Evolutionary conservation across 2,888 invertebrate species (phyloP).

Genomic region (Pachliopta kotzebuea): DNA sequence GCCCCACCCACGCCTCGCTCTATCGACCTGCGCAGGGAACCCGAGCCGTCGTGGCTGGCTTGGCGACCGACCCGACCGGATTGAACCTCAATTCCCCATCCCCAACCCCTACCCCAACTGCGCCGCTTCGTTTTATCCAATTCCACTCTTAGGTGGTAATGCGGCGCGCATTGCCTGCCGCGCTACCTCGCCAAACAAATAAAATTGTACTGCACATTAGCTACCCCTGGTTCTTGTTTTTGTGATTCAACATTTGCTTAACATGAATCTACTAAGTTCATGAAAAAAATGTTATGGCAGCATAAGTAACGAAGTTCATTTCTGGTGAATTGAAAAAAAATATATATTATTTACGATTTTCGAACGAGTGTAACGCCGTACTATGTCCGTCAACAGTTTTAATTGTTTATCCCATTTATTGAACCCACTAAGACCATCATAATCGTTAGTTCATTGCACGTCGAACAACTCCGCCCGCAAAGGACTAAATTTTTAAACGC

Average conservation of each 20-base stretch:
- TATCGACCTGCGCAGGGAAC: constrained; percentile 77
- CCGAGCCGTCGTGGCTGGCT: constrained; percentile 53
- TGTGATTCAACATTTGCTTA: too few relatives aligned
- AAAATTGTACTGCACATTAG: constrained; percentile 36
- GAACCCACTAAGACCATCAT: too few relatives aligned
- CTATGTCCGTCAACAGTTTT: too few relatives aligned
- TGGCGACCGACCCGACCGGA: constrained; percentile 52
- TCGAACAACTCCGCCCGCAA: too few relatives aligned
- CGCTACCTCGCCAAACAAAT: constrained; percentile 39
- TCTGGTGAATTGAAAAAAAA: background rate
- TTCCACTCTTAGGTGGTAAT: constrained; percentile 41
- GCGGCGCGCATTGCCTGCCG: constrained; percentile 31
- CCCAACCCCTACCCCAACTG: constrained; percentile 37
- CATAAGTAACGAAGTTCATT: background rate
- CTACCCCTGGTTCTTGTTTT: background rate
- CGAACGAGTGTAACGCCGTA: background rate
- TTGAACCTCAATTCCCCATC: constrained; percentile 50
- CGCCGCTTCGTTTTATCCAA: constrained; percentile 44
- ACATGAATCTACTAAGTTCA: too few relatives aligned
- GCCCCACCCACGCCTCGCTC: constrained; percentile 69
- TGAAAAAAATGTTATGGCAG: background rate
- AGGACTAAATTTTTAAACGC: too few relatives aligned
- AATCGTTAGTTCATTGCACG: too few relatives aligned
- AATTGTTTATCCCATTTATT: too few relatives aligned
- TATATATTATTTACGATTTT: background rate